Evolutionary conservation across 2,113 vertebrate species (phyloP).

Genomic region (Chloroceryle aenea): DNA sequence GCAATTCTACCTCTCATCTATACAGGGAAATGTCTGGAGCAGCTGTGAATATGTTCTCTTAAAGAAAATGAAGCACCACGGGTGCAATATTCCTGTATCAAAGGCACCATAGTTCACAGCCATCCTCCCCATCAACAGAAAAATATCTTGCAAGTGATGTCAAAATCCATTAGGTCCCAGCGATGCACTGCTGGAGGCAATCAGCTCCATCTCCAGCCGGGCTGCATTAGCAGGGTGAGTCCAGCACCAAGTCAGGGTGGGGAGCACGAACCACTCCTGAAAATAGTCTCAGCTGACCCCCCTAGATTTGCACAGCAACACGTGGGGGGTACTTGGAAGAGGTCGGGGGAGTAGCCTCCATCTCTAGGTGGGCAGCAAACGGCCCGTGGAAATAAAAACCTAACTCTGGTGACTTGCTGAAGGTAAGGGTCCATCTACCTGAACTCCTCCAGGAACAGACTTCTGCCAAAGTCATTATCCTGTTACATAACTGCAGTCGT

Average conservation of each 20-base stretch:
- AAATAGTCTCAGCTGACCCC: not conserved
- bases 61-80: not conserved
- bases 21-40: not conserved
- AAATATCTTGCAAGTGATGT: not conserved
- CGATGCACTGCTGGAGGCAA: not conserved
- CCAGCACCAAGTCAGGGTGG: not conserved
- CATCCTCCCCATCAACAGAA: not conserved
- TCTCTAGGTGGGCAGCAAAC: not conserved
- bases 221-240: not conserved
- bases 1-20: not conserved
- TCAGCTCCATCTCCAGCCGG: not conserved
- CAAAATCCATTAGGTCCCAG: constrained; percentile 16
- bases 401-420: not conserved
- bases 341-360: not conserved
- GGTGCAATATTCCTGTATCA: not conserved
- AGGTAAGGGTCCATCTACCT: not conserved
- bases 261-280: not conserved
- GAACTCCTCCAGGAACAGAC: not conserved
- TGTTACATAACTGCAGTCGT: not conserved
- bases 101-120: not conserved
- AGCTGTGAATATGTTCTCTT: not conserved
- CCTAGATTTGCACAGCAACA: not conserved
- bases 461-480: not conserved
- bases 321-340: not conserved
- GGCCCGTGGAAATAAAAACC: not conserved